A percentile compares a stretch with the other conserved stretches of the same genome.
These are phyloP conservation scores for Hozukius guyotensis DNA, from an alignment of 2,797 vertebrate genomes.

Conservation along the genomic window DNA sequence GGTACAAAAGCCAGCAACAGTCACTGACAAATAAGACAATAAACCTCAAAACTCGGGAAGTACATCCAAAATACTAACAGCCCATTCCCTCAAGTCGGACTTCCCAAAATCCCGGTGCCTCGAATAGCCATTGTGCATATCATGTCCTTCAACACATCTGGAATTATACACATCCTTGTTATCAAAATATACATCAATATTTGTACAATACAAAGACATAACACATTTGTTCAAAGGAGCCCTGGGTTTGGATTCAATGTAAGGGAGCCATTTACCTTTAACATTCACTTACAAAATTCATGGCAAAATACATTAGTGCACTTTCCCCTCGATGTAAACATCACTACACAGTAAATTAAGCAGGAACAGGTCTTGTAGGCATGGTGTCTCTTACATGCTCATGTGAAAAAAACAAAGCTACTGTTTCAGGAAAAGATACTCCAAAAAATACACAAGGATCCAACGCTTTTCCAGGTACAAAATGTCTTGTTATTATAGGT, in stretches of 20 bases:
- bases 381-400: constrained; percentile 23
- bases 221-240: constrained; percentile 66
- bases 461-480: constrained; percentile 18
- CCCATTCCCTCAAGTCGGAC: background rate
- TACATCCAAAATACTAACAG: constrained; percentile 33
- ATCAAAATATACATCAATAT: constrained; percentile 78
- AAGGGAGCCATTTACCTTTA: constrained; percentile 17
- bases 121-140: constrained; percentile 53
- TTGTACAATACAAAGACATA: constrained; percentile 68
- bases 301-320: constrained; percentile 71
- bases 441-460: background rate
- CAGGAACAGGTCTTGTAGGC: constrained; percentile 27
- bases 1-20: constrained; percentile 44
- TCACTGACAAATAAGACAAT: constrained; percentile 29
- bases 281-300: constrained; percentile 58
- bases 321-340: constrained; percentile 75
- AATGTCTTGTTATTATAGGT: background rate
- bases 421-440: constrained; percentile 18
- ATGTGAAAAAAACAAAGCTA: constrained; percentile 22
- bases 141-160: constrained; percentile 30
- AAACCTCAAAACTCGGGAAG: constrained; percentile 2
- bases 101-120: constrained; percentile 14
- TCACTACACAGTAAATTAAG: constrained; percentile 60
- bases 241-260: constrained; percentile 63
- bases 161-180: constrained; percentile 50